Conservation (phyloP, 23 tunicate genomes). For the Corella eumyota region DNA sequence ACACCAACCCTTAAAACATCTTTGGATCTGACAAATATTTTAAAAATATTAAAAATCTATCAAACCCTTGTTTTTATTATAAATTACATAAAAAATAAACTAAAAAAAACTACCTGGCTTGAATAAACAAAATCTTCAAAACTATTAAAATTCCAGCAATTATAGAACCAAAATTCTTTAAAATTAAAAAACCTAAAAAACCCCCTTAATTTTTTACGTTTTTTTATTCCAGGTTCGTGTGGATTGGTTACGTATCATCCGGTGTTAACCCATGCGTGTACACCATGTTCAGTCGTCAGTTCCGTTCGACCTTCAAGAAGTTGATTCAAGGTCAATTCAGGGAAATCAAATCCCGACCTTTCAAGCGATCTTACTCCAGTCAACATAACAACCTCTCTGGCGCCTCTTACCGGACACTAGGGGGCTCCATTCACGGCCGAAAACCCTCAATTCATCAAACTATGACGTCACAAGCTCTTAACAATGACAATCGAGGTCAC, state of each 20-base stretch:
- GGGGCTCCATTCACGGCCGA: constrained; percentile 2
- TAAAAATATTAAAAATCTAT: too few relatives aligned
- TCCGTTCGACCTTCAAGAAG: constrained; percentile 60
- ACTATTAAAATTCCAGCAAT: too few relatives aligned
- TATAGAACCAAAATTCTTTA: too few relatives aligned
- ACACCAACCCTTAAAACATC: too few relatives aligned
- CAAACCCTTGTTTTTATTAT: too few relatives aligned
- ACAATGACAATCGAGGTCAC: background rate
- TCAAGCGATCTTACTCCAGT: constrained; percentile 11
- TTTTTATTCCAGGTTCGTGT: constrained; percentile 68
- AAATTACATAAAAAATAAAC: too few relatives aligned
- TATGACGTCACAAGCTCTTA: background rate
- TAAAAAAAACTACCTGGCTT: too few relatives aligned
- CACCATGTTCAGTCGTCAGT: constrained; percentile 80
- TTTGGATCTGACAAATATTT: too few relatives aligned
- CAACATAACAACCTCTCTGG: constrained; percentile 10
- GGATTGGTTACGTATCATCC: constrained; percentile 93
- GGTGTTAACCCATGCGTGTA: constrained; percentile 93
- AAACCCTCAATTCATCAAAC: background rate
- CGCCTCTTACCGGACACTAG: background rate
- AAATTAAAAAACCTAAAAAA: too few relatives aligned
- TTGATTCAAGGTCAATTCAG: constrained; percentile 22
- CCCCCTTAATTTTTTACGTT: too few relatives aligned
- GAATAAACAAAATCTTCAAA: too few relatives aligned
- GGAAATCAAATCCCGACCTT: constrained; percentile 18